Evolutionary conservation across 2,888 invertebrate genomes (phyloP), one percentile per base, ranked within the genome.

Genomic region (Sepioteuthis lessoniana): DNA sequence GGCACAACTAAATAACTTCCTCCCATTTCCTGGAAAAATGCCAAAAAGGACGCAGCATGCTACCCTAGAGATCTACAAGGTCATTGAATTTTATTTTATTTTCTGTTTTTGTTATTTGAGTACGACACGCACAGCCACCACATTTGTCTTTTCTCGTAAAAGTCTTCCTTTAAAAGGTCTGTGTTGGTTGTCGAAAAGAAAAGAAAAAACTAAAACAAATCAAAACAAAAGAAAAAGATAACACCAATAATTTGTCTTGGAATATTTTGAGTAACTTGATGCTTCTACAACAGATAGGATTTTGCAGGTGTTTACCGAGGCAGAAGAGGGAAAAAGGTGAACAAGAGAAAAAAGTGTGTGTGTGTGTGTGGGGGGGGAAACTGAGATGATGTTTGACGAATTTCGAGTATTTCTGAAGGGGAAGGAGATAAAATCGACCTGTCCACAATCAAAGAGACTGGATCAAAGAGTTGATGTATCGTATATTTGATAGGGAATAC

Each of bases 371-470:
- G 7, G n/a, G 76, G 76, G n/a, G 13, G 13, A n/a, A 31, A 2
- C n/a, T 0, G n/a, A 16, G 16, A 76, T 16, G 35, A 35, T 35
- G 1, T 76, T 76, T 76, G 31, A 76, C 76, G n/a, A 76, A 76
- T 35, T 76, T 35, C n/a, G 76, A 35, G n/a, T 76, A 76, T 76
- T 76, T 76, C n/a, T 76, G 76, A 35, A 76, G n/a, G 13, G 76
- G n/a, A 76, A n/a, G n/a, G n/a, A n/a, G 76, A 76, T 76, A 76
- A 76, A 76, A 76, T 76, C 76, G 76, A 35, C 76, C 76, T 76
- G n/a, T n/a, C 76, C n/a, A 76, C 76, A 19, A 76, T 76, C n/a
- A 35, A 76, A 76, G n/a, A 76, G 13, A 76, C 1, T 2, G 16
- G 76, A n/a, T 76, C 76, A 76, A 76, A 76, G 76, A 76, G n/a